Percentiles rank a stretch among this genome's conserved stretches.
Evolutionary conservation across 2,888 invertebrate genomes (phyloP).

Genomic region (Aromia moschata): DNA sequence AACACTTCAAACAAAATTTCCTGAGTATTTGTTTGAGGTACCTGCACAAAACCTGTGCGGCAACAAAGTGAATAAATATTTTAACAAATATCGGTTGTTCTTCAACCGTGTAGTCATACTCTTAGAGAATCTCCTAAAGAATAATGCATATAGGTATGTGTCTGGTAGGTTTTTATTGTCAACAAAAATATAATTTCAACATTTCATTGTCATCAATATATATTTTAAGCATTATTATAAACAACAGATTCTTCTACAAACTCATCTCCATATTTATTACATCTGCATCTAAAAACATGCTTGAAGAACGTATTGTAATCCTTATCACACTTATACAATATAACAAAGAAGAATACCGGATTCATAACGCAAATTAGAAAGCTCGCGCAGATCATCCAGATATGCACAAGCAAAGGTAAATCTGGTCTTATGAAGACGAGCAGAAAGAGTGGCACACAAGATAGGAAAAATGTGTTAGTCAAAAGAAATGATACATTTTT

Average conservation of each 20-base stretch:
- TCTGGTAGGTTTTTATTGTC: too few relatives aligned
- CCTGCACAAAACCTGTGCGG: too few relatives aligned
- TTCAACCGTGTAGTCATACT: too few relatives aligned
- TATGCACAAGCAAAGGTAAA: too few relatives aligned
- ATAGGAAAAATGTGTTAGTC: conserved; percentile 23
- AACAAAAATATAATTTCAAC: too few relatives aligned
- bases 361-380: conserved; percentile 26
- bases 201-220: too few relatives aligned
- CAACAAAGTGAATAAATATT: too few relatives aligned
- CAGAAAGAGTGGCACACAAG: conserved; percentile 20
- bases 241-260: conserved; percentile 29
- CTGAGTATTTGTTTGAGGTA: too few relatives aligned
- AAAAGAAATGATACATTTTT: conserved; percentile 28
- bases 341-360: conserved; percentile 32
- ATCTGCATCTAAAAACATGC: conserved; percentile 27
- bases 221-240: conserved; percentile 23
- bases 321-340: conserved; percentile 30
- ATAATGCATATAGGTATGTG: too few relatives aligned
- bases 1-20: too few relatives aligned
- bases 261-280: conserved; percentile 30
- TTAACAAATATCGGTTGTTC: too few relatives aligned
- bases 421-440: neutral
- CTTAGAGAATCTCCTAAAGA: too few relatives aligned
- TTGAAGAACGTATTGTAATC: conserved; percentile 30
- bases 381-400: neutral